Evolutionary conservation across 2,888 invertebrate genomes (phyloP), one percentile per base, ranked within the genome.

Genomic region (Trissolcus japonicus): DNA sequence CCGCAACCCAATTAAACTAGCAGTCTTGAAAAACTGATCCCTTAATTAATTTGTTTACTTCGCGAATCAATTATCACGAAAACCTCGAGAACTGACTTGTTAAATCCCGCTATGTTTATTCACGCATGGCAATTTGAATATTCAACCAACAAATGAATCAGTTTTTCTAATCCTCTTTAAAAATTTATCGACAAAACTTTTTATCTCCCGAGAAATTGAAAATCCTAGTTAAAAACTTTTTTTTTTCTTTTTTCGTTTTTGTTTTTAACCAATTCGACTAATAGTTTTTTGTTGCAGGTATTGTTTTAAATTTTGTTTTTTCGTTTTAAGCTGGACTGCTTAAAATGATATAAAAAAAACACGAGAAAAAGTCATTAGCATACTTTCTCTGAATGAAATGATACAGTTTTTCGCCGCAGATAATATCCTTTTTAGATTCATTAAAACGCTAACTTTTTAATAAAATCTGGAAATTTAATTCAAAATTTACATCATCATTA

Each of bases 1-100:
- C 35, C 35, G 35, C 61, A 50, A 35, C 19, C 35, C 62, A 54
- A 63, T 54, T 54, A 43, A 63, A 63, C 54, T 63, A 54, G 41
- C 17, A 35, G 40, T 11, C 51, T 51, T 61, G 50, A 51, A 53
- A 53, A 62, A 53, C 50, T 62, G 53, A 62, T 62, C 53, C 13
- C 50, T 61, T 61, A 61, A 61, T 61, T 51, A 61, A 61, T 40
- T 51, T 51, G 46, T 61, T 61, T 51, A 51, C 9, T 41, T 41
- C n/a, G 21, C 61, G 40, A 61, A 51, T 61, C 46, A 16, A 46
- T 46, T 46, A 46, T 46, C 16, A 46, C n/a, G 14, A 16, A 16
- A 16, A 46, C 14, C 46, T 46, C 14, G 14, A 1, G 14, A n/a
- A 46, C 14, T 16, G 46, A 46, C 16, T 46, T 16, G 7, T 16